Evolutionary conservation across 2,113 vertebrate genomes (phyloP).

Genomic region (Lucifuga dentata): DNA sequence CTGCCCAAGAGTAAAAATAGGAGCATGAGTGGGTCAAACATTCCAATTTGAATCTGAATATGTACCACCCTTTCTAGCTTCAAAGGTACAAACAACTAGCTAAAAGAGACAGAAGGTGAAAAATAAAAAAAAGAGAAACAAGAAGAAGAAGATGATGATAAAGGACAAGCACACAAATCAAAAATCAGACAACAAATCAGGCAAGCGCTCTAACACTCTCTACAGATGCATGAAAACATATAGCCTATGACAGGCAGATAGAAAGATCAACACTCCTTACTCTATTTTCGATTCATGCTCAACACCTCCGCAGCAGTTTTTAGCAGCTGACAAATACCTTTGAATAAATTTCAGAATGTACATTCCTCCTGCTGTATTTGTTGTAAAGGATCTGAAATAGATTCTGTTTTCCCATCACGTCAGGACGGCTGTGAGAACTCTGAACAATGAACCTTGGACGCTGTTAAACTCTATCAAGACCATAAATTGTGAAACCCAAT

Average conservation of each 20-base stretch:
- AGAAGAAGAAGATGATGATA: neutral
- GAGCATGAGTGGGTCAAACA: neutral
- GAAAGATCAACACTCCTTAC: neutral
- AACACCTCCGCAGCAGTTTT: neutral
- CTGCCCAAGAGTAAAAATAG: neutral
- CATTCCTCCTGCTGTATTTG: constrained; percentile 53
- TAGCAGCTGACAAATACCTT: constrained; percentile 61
- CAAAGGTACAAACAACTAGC: too few species aligned
- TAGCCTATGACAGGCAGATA: too few species aligned
- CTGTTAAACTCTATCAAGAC: constrained; percentile 23
- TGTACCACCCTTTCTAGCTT: neutral
- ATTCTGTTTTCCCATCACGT: constrained; percentile 61
- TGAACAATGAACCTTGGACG: constrained; percentile 68
- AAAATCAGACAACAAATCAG: neutral
- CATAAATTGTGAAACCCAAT: constrained; percentile 51
- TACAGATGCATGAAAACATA: neutral
- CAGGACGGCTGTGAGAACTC: constrained; percentile 1
- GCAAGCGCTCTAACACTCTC: neutral
- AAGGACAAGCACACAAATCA: constrained; percentile 3
- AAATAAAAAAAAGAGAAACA: neutral
- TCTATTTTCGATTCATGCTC: neutral
- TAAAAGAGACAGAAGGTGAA: neutral
- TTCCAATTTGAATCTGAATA: neutral
- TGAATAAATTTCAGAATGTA: constrained; percentile 8
- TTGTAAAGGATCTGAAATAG: constrained; percentile 59